These are phyloP conservation scores for Stenchaetothrips biformis DNA, from an alignment of 2,888 invertebrate species.

Conservation along the genomic window DNA sequence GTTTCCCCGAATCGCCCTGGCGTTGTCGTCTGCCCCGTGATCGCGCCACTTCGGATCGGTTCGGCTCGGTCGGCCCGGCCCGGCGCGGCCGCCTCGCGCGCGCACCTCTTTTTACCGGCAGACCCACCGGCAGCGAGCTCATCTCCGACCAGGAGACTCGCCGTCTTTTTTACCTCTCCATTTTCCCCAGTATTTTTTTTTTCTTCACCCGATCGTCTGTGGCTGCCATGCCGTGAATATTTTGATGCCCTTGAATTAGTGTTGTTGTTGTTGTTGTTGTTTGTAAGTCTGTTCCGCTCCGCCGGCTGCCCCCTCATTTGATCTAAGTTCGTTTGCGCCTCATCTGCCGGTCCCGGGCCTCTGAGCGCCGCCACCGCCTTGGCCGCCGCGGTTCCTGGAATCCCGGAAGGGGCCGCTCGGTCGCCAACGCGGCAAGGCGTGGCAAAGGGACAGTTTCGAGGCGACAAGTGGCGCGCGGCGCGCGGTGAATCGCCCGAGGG, in stretches of 20 bases:
- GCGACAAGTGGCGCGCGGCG: background rate
- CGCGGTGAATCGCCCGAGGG: too few relatives aligned
- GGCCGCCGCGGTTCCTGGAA: background rate
- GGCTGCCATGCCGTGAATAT: background rate
- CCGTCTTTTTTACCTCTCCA: background rate
- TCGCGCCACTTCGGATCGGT: background rate
- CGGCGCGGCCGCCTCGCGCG: background rate
- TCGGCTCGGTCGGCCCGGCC: background rate
- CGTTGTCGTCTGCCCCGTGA: background rate
- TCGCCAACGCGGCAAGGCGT: background rate
- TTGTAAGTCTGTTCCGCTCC: background rate
- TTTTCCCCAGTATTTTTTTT: background rate
- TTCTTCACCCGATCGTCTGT: background rate
- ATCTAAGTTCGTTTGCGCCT: slow-evolving; percentile 19
- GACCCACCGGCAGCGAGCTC: background rate
- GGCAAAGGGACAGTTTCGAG: background rate
- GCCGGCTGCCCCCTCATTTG: background rate
- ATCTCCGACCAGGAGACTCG: background rate
- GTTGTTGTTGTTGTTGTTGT: background rate
- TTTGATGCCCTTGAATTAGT: background rate
- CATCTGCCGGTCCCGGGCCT: background rate
- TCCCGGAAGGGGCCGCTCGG: slow-evolving; percentile 8
- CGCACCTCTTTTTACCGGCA: background rate
- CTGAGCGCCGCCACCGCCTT: background rate
- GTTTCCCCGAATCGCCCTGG: background rate